These are phyloP conservation scores for Acropora tenuis DNA, from an alignment of 64 coral and sea anemone species.

Conservation along the genomic window DNA sequence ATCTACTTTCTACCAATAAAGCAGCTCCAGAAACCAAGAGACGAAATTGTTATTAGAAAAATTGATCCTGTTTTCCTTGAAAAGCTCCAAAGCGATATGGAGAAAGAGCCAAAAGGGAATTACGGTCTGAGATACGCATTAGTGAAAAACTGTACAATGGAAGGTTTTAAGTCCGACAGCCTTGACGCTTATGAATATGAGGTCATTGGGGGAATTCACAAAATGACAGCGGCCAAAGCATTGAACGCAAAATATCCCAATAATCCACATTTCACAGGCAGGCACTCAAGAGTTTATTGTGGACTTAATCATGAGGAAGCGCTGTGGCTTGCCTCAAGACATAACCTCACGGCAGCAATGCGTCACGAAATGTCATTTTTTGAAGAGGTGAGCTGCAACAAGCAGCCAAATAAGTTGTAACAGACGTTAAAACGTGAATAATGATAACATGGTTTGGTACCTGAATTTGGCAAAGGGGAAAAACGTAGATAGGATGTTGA, in stretches of 20 bases:
- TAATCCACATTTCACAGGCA: background rate
- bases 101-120: conserved; percentile 28
- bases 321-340: conserved; percentile 22
- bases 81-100: background rate
- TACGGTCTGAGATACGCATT: conserved; percentile 7
- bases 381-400: conserved; percentile 21
- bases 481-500: background rate
- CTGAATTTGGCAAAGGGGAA: background rate
- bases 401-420: background rate
- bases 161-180: too few relatives aligned
- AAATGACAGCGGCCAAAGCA: conserved; percentile 21
- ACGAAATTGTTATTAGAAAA: background rate
- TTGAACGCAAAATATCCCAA: conserved; percentile 5
- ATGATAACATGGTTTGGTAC: background rate
- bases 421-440: background rate
- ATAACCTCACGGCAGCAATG: background rate
- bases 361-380: conserved; percentile 18
- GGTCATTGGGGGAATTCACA: conserved; percentile 20
- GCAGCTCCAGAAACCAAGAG: background rate
- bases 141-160: background rate
- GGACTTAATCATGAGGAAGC: conserved; percentile 26
- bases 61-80: background rate
- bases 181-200: too few relatives aligned
- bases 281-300: background rate
- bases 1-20: conserved; percentile 4